These are phyloP conservation scores for Elephas maximus DNA, from an alignment of 2,113 vertebrate species.

Conservation along the genomic window DNA sequence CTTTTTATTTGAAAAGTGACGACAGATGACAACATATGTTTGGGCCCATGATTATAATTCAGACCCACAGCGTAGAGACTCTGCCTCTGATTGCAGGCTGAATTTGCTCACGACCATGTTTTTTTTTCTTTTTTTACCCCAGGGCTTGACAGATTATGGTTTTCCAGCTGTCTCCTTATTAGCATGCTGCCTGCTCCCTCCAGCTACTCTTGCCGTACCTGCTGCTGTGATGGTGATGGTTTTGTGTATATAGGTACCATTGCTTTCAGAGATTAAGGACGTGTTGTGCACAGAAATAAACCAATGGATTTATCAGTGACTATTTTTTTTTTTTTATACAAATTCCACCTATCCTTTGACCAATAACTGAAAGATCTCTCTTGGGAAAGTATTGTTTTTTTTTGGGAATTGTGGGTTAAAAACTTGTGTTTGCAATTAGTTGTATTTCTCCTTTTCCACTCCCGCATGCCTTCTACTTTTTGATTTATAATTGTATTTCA, in stretches of 20 bases:
- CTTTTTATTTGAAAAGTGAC: conserved; percentile 54
- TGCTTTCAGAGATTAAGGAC: conserved; percentile 42
- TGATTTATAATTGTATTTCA: conserved; percentile 30
- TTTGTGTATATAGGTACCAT: conserved; percentile 33
- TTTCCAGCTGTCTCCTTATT: conserved; percentile 47
- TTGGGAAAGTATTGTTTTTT: conserved; percentile 53
- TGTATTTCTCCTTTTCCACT: background rate
- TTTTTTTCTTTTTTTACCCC: conserved; percentile 38
- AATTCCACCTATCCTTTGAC: conserved; percentile 49
- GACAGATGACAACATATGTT: conserved; percentile 1
- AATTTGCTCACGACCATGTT: conserved; percentile 13
- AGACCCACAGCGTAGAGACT: background rate
- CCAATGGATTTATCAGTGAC: conserved; percentile 26
- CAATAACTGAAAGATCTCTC: conserved; percentile 32
- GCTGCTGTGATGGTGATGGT: conserved; percentile 64
- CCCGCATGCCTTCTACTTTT: background rate
- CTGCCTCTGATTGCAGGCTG: conserved; percentile 40
- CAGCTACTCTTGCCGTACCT: background rate
- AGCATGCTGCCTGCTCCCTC: conserved; percentile 31
- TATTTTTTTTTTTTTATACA: background rate
- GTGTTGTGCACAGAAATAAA: conserved; percentile 48
- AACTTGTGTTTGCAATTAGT: background rate
- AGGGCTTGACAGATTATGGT: background rate
- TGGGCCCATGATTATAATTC: conserved; percentile 29
- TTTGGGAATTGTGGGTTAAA: conserved; percentile 37